Percentiles rank a stretch among this genome's conserved stretches.
phyloP scores from a whole-genome alignment of 2,113 vertebrate genomes.

The Ibidorhyncha struthersii region DNA sequence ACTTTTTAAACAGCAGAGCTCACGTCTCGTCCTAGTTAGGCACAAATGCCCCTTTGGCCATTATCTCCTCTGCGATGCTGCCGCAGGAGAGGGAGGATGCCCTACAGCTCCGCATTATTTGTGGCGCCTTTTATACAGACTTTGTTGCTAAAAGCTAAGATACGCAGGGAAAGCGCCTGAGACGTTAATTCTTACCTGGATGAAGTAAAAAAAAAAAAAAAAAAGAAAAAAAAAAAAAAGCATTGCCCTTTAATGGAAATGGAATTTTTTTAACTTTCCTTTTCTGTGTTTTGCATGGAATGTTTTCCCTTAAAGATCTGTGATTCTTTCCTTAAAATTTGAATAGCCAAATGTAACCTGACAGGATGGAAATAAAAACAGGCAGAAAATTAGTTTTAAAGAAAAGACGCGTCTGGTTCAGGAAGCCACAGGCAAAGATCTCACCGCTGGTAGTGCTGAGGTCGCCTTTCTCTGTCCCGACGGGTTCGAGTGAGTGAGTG shows the following conservation, averaged over 20 bases:
- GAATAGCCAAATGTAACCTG: not conserved
- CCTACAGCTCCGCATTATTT: not conserved
- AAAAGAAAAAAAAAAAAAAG: not conserved
- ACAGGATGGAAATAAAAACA: not conserved
- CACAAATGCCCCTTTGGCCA: not conserved
- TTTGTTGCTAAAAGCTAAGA: not conserved
- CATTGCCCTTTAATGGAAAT: not conserved
- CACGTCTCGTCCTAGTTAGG: not conserved
- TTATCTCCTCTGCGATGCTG: not conserved
- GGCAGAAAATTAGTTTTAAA: not conserved
- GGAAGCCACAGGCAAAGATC: not conserved
- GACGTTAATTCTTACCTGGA: not conserved
- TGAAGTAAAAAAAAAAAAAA: not conserved
- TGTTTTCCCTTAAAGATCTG: not conserved
- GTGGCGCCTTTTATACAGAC: not conserved
- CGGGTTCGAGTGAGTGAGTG: too few species aligned
- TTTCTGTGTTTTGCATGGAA: not conserved
- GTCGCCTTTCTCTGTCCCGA: accelerated
- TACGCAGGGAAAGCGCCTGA: not conserved
- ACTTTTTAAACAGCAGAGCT: constrained; percentile 21
- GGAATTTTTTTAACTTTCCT: not conserved
- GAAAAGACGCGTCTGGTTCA: not conserved
- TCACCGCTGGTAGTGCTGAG: not conserved
- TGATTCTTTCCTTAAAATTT: not conserved
- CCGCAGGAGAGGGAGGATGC: not conserved